Evolutionary conservation across 2,888 invertebrate species (phyloP).

Genomic region (Macaria notata): DNA sequence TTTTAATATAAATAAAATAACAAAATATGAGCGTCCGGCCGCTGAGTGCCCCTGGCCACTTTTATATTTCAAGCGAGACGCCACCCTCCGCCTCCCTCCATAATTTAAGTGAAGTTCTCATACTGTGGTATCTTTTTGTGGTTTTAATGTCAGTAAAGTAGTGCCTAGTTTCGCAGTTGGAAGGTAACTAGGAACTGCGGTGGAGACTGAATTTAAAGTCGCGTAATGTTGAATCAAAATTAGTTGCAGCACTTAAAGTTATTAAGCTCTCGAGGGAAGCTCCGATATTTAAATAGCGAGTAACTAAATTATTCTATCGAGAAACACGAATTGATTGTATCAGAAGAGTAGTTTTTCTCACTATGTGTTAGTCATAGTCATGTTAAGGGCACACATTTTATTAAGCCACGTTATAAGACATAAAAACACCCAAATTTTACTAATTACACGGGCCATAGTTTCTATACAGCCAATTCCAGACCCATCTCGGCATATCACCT

Average conservation of each 20-base stretch:
- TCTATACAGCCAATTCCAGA: no score
- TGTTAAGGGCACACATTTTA: no score
- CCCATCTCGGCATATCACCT: no score
- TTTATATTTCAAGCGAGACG: slow-evolving; percentile 70
- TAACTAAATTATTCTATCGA: no score
- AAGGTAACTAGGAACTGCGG: slow-evolving; percentile 22
- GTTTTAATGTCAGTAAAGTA: slow-evolving; percentile 35
- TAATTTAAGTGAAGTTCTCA: slow-evolving; percentile 35
- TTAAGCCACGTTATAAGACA: no score
- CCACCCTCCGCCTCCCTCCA: slow-evolving; percentile 42
- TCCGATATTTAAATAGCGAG: no score
- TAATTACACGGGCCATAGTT: no score
- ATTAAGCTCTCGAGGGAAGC: background rate
- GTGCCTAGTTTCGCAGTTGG: slow-evolving; percentile 25
- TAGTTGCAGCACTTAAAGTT: slow-evolving; percentile 1
- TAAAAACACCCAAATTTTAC: no score
- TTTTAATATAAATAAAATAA: slow-evolving; percentile 83
- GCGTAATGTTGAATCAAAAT: slow-evolving; percentile 6
- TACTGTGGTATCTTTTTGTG: slow-evolving; percentile 36
- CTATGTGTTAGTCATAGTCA: no score
- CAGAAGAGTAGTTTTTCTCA: no score
- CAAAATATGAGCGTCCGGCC: slow-evolving; percentile 82
- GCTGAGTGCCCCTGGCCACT: slow-evolving; percentile 79
- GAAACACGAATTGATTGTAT: no score
- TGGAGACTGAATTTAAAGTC: slow-evolving; percentile 16